These are phyloP conservation scores for Enteromius mattozi DNA, from an alignment of 2,797 vertebrate genomes.

Conservation along the genomic window DNA sequence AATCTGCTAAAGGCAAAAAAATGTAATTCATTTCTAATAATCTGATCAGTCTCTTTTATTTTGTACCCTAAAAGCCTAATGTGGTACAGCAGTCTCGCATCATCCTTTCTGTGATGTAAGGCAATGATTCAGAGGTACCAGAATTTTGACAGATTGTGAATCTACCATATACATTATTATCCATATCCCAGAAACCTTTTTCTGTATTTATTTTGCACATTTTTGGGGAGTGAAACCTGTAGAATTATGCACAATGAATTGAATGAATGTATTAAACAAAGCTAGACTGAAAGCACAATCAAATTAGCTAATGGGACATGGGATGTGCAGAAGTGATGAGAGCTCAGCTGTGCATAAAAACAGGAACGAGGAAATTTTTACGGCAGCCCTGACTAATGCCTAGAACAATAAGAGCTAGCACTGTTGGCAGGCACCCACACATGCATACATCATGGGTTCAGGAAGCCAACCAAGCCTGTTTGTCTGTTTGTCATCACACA, in stretches of 20 bases:
- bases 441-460: constrained; percentile 17
- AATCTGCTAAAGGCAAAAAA: not conserved
- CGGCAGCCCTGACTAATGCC: constrained; percentile 35
- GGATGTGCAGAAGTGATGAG: constrained; percentile 13
- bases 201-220: not conserved
- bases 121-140: not conserved
- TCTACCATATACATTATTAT: not conserved
- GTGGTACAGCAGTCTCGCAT: not conserved
- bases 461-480: constrained; percentile 64
- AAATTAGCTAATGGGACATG: not conserved
- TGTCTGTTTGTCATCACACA: constrained; percentile 34
- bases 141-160: not conserved
- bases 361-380: constrained; percentile 11
- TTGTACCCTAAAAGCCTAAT: not conserved
- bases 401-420: constrained; percentile 24
- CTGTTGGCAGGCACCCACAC: constrained; percentile 54
- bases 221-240: not conserved
- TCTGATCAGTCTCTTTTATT: not conserved
- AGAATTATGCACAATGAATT: not conserved
- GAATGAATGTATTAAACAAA: not conserved
- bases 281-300: not conserved
- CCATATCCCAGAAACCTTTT: not conserved
- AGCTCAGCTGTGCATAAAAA: constrained; percentile 20
- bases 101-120: not conserved
- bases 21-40: not conserved